Conservation (phyloP, 1,140 invertebrate species). For the Heliconius congener region DNA sequence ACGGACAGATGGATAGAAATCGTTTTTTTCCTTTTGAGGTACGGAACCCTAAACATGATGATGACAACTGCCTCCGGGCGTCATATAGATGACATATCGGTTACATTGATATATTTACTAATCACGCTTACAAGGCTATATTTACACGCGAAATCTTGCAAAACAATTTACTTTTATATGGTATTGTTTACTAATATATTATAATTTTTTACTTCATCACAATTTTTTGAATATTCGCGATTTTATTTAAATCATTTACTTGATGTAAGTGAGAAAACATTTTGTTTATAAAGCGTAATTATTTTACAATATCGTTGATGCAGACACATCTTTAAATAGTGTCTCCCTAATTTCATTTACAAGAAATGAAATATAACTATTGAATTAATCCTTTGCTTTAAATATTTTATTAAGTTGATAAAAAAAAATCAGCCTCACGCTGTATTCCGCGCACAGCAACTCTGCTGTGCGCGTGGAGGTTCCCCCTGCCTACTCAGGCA, state of each 20-base stretch:
- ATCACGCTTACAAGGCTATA: slow-evolving; percentile 7
- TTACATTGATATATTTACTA: not conserved
- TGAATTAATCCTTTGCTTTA: too few species aligned
- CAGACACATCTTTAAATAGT: too few species aligned
- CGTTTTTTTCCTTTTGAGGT: too few species aligned
- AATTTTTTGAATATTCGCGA: not conserved
- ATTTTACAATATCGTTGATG: too few species aligned
- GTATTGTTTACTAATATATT: not conserved
- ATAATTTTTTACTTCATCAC: not conserved
- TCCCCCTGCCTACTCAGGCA: too few species aligned
- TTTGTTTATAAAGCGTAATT: too few species aligned
- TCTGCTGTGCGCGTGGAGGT: too few species aligned
- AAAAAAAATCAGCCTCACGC: too few species aligned
- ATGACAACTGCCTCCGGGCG: not conserved
- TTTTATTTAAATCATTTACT: not conserved
- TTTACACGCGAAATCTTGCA: not conserved
- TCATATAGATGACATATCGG: not conserved
- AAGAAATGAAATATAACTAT: accelerated
- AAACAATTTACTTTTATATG: not conserved
- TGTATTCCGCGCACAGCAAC: too few species aligned
- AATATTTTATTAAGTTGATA: too few species aligned
- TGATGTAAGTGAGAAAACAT: not conserved
- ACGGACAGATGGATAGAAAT: too few species aligned
- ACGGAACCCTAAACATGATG: too few species aligned
- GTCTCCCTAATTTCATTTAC: not conserved